Conservation (phyloP, 1,140 invertebrate genomes). For the Heliconius melpomene region DNA sequence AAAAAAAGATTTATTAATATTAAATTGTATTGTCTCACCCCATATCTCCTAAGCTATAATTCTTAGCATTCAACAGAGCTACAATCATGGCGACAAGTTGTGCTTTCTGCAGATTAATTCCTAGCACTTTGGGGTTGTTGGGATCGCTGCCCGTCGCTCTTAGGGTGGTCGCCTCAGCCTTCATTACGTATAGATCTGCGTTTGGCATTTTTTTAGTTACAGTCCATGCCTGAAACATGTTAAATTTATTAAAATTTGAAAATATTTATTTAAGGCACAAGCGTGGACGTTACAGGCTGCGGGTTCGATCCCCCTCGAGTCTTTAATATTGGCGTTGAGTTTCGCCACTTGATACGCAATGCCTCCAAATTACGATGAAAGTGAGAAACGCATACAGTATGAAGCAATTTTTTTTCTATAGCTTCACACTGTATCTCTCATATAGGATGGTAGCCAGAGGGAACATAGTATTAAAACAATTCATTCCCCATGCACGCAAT, state of each 20-base stretch:
- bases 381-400: too few relatives aligned
- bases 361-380: too few relatives aligned
- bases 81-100: constrained; percentile 75
- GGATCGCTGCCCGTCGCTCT: constrained; percentile 73
- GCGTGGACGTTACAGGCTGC: too few relatives aligned
- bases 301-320: too few relatives aligned
- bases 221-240: constrained; percentile 50
- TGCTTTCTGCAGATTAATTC: constrained; percentile 75
- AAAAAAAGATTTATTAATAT: neutral
- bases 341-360: too few relatives aligned
- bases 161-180: constrained; percentile 68
- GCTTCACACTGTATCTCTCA: too few relatives aligned
- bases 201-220: constrained; percentile 58
- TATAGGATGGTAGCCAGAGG: too few relatives aligned
- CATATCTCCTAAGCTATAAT: constrained; percentile 18
- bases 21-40: constrained; percentile 21
- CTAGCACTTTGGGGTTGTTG: constrained; percentile 71
- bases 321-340: too few relatives aligned
- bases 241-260: neutral
- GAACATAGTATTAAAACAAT: too few relatives aligned
- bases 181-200: constrained; percentile 76
- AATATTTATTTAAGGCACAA: too few relatives aligned
- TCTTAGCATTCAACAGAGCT: constrained; percentile 62
- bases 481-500: too few relatives aligned
- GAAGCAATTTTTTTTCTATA: too few relatives aligned